Percentiles rank a stretch among this genome's conserved stretches.
phyloP scores from a whole-genome alignment of 2,888 invertebrate genomes.

The Axea sp. region DNA sequence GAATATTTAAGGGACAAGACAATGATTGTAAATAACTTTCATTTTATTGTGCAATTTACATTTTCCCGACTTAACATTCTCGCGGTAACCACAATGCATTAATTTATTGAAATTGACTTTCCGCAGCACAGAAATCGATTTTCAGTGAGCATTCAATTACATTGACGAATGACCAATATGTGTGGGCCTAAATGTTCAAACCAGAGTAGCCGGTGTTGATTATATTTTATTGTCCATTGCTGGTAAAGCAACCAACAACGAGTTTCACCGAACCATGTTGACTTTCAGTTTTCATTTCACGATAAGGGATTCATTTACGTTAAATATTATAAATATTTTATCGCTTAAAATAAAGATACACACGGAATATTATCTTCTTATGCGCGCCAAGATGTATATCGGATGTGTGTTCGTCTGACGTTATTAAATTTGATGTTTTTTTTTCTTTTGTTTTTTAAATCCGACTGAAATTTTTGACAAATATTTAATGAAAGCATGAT shows the following conservation, averaged over 20 bases:
- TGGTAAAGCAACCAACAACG: constrained; percentile 10
- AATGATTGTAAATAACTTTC: constrained; percentile 70
- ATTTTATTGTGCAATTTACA: constrained; percentile 70
- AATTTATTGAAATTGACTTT: constrained; percentile 67
- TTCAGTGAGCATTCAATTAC: constrained; percentile 11
- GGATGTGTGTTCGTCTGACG: no score
- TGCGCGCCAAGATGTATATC: neutral
- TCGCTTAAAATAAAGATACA: constrained; percentile 29
- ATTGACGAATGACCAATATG: constrained; percentile 46
- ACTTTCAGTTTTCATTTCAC: constrained; percentile 15
- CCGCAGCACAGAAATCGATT: constrained; percentile 55
- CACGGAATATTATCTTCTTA: constrained; percentile 5
- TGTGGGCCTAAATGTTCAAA: constrained; percentile 20
- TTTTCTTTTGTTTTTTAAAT: no score
- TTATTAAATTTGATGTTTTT: no score
- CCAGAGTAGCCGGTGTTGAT: constrained; percentile 26
- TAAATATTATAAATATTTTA: constrained; percentile 30
- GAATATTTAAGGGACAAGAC: constrained; percentile 66
- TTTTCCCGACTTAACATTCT: constrained; percentile 65
- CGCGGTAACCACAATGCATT: constrained; percentile 56
- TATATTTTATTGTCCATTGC: constrained; percentile 20
- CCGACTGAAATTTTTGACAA: no score
- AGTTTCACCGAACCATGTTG: constrained; percentile 10
- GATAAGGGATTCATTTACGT: constrained; percentile 12
- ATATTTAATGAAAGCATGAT: no score